Base-by-base conservation (phyloP, 2,888 invertebrate genomes). In the Urechis unicinctus region DNA sequence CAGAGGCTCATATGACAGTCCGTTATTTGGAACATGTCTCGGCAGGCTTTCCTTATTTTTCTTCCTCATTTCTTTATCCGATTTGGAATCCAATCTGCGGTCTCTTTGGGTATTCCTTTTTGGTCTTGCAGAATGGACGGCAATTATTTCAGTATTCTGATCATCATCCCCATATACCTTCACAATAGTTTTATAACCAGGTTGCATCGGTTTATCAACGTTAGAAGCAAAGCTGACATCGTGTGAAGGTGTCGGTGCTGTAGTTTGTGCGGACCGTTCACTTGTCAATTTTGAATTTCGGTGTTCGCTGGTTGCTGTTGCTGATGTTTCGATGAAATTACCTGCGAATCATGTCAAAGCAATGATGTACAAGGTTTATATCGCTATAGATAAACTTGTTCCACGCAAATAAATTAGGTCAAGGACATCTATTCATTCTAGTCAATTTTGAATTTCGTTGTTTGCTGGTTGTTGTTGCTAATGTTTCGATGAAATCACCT, bases 181-280 rank as follows among this genome's bases (percentile, higher is more conserved):
- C 1, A 58, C 55, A 3, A 58, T 45, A 3, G 58, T 58, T 17
- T 45, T 45, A 28, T 31, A 58, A 36, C 55, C 55, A 22, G n/a
- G n/a, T n/a, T n/a, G n/a, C n/a, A n/a, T 30, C 41, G 46, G 22
- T 51, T 31, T 21, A n/a, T 4, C 29, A 3, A 47, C 26, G 9
- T 21, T 26, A 4, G 25, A 22, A 25, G 53, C 21, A 21, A 4
- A 13, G 21, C 26, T 44, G n/a, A 25, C 9, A 36, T 36, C 9
- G 36, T 36, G 36, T 2, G 24, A 9, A 24, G 55, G 56, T 13
- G 29, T 56, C 9, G 21, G 6, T 1, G 63, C 61, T n/a, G 63
- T 63, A 2, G 63, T 63, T 43, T 63, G 63, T 6, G 56, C 54
- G 2, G 61, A 55, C 24, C 50, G 58, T 42, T 62, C 61, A 31